Percentiles rank a stretch among this genome's conserved stretches.
Conservation (phyloP, 2,888 invertebrate species). For the Stenodera caucasica region DNA sequence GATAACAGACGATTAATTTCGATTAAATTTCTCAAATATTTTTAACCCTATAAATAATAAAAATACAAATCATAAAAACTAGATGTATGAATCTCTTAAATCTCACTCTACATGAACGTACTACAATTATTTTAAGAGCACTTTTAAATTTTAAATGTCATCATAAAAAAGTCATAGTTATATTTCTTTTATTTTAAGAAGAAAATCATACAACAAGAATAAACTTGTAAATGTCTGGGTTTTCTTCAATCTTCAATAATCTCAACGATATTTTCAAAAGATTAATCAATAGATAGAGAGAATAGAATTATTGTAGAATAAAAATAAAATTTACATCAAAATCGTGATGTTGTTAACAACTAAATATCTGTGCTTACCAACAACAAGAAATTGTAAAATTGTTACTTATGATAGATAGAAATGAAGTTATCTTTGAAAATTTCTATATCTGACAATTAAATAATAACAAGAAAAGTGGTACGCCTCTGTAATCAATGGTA, state of each 20-base stretch:
- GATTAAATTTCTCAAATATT: no score
- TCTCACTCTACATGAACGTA: neutral
- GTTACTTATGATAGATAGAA: neutral
- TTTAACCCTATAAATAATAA: no score
- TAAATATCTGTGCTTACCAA: neutral
- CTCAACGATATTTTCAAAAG: neutral
- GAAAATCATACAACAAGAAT: no score
- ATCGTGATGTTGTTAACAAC: constrained; percentile 7
- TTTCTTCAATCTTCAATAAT: neutral
- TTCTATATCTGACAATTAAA: no score
- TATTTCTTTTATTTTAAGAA: neutral
- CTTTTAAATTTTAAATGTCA: neutral
- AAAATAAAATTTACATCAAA: neutral
- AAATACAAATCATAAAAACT: neutral
- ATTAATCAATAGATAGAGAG: constrained; percentile 4
- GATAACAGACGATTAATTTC: neutral
- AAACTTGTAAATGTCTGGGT: no score
- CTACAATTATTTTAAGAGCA: constrained; percentile 4
- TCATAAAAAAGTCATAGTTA: neutral
- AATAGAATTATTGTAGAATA: no score
- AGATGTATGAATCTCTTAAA: neutral
- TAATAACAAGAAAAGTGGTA: no score
- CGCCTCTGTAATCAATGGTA: no score
- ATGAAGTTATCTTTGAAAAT: neutral
- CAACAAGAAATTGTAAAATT: neutral